Conservation (phyloP, 2,888 invertebrate species). For the Leptinotarsa peninsularis region DNA sequence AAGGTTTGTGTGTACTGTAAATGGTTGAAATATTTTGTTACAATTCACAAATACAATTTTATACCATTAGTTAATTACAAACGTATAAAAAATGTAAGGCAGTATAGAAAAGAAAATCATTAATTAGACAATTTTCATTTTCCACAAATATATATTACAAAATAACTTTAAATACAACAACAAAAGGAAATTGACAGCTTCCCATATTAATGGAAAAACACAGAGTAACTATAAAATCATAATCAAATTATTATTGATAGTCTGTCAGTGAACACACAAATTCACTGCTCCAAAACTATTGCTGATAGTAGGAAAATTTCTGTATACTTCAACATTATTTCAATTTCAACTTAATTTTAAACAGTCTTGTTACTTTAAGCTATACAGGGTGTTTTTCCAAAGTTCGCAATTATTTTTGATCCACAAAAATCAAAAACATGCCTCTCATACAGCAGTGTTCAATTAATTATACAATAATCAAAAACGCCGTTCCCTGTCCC, state of each 20-base stretch:
- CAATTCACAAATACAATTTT: too few relatives aligned
- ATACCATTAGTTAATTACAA: too few relatives aligned
- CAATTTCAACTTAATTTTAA: conserved; percentile 40
- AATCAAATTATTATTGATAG: background rate
- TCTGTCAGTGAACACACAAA: background rate
- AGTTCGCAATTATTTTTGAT: background rate
- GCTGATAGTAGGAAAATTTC: conserved; percentile 19
- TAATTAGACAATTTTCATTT: conserved; percentile 36
- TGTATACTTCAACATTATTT: conserved; percentile 33
- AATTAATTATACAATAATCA: too few relatives aligned
- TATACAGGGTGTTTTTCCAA: conserved; percentile 35
- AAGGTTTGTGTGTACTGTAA: too few relatives aligned
- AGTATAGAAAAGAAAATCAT: background rate
- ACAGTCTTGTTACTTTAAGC: conserved; percentile 44
- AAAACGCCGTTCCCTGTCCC: too few relatives aligned
- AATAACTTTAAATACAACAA: conserved; percentile 51
- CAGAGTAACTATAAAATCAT: conserved; percentile 12
- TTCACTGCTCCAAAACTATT: conserved; percentile 18
- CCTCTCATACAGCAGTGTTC: background rate
- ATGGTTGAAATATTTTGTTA: too few relatives aligned
- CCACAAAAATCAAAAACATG: background rate
- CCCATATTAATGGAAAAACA: conserved; percentile 29
- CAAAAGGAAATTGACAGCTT: conserved; percentile 45
- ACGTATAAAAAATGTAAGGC: too few relatives aligned
- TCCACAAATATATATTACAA: conserved; percentile 51